These are phyloP conservation scores for Eupithecia vulgata DNA, from an alignment of 2,888 invertebrate species.

Conservation along the genomic window DNA sequence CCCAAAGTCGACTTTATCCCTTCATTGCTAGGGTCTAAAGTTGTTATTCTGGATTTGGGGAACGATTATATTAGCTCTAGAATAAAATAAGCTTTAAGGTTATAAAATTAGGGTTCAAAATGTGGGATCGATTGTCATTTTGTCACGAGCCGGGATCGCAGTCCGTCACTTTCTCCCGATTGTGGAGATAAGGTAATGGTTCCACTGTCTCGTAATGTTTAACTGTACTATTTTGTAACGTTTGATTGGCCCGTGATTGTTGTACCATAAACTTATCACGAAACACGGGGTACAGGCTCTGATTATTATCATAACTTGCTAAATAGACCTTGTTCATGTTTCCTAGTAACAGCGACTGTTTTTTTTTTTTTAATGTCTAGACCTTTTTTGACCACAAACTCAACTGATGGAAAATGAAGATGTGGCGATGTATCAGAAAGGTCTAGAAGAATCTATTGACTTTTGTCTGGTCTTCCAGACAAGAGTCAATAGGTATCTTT, in stretches of 20 bases:
- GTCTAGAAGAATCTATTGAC: too few species aligned
- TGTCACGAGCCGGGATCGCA: constrained; percentile 45
- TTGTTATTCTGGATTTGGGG: constrained; percentile 33
- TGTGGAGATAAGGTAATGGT: constrained; percentile 52
- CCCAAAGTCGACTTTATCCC: constrained; percentile 28
- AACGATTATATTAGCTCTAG: constrained; percentile 22
- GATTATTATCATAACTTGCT: constrained; percentile 10
- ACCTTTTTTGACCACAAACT: too few species aligned
- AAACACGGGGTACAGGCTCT: constrained; percentile 7
- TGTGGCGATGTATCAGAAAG: too few species aligned
- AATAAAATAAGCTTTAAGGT: constrained; percentile 17
- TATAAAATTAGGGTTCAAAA: constrained; percentile 29
- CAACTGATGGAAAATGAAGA: too few species aligned
- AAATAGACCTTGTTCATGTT: constrained; percentile 2
- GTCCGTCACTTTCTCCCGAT: constrained; percentile 55
- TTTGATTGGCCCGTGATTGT: constrained; percentile 24
- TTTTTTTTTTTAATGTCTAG: too few species aligned
- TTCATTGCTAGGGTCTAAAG: constrained; percentile 28
- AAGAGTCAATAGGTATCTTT: too few species aligned
- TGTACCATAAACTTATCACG: constrained; percentile 20
- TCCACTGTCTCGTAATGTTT: constrained; percentile 29
- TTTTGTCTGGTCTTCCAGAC: too few species aligned
- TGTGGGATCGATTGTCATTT: constrained; percentile 45
- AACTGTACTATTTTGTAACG: constrained; percentile 28
- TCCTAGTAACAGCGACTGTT: background rate